A percentile compares a stretch with the other conserved stretches of the same genome.
phyloP scores from a whole-genome alignment of 2,113 vertebrate species.

The Centropristis striata region DNA sequence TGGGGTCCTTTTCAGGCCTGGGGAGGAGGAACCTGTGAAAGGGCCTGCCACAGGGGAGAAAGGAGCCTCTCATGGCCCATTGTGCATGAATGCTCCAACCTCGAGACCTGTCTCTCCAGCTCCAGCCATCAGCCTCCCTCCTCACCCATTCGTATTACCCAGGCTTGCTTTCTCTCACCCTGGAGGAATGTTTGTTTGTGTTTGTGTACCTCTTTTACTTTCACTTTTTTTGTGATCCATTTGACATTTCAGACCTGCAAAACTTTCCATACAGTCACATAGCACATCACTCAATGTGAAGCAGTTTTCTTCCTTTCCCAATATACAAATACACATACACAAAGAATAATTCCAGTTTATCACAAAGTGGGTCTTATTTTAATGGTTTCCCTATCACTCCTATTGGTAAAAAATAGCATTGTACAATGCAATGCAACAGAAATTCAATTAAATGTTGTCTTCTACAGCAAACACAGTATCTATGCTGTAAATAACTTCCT shows the following conservation, averaged over 20 bases:
- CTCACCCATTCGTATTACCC: slow-evolving; percentile 53
- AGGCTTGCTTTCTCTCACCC: slow-evolving; percentile 61
- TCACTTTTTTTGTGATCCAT: slow-evolving; percentile 45
- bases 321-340: background rate
- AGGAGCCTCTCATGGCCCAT: slow-evolving; percentile 78
- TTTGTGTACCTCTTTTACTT: slow-evolving; percentile 48
- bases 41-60: slow-evolving; percentile 81
- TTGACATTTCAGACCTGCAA: slow-evolving; percentile 38
- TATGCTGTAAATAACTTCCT: background rate
- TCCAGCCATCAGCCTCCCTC: slow-evolving; percentile 51
- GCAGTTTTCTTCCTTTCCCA: background rate
- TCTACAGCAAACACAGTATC: background rate
- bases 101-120: slow-evolving; percentile 60
- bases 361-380: background rate
- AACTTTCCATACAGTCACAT: background rate
- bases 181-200: slow-evolving; percentile 71
- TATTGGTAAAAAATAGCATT: background rate
- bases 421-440: background rate
- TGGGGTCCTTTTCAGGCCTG: slow-evolving; percentile 75
- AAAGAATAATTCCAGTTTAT: background rate
- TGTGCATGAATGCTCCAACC: slow-evolving; percentile 74
- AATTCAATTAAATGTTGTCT: background rate
- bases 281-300: background rate
- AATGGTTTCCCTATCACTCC: background rate
- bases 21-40: slow-evolving; percentile 78